These are phyloP conservation scores for Coregonus ussuriensis DNA, from an alignment of 2,797 vertebrate genomes.

Conservation along the genomic window DNA sequence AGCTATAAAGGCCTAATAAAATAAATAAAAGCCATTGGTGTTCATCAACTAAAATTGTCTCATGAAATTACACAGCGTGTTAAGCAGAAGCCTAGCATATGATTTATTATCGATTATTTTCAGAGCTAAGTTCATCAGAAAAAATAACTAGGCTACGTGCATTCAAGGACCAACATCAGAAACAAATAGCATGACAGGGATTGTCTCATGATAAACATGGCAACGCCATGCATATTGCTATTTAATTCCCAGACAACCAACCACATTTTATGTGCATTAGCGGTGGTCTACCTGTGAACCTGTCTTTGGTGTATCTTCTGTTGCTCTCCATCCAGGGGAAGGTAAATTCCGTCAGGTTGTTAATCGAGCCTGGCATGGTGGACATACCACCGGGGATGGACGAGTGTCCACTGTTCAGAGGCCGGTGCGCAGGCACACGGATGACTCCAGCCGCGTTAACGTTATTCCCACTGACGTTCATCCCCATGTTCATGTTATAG, in stretches of 20 bases:
- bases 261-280: conserved; percentile 19
- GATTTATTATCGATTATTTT: background rate
- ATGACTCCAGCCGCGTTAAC: conserved; percentile 87
- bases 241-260: background rate
- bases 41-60: background rate
- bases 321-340: conserved; percentile 99
- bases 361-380: conserved; percentile 78
- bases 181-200: background rate
- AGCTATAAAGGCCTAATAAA: background rate
- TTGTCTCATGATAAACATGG: background rate
- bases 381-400: conserved; percentile 71
- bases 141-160: background rate
- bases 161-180: background rate
- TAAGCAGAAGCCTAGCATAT: background rate
- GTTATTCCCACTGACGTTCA: conserved; percentile 80
- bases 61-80: background rate
- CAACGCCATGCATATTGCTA: background rate
- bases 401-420: conserved; percentile 77
- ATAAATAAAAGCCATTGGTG: background rate
- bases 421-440: conserved; percentile 93
- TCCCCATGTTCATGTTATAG: conserved; percentile 91
- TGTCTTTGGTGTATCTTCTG: conserved; percentile 95
- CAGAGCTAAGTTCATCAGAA: background rate
- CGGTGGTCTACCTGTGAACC: conserved; percentile 88
- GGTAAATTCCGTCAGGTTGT: conserved; percentile 87